These are phyloP conservation scores for Nannoperca obscura DNA, from an alignment of 2,797 vertebrate species.

Conservation along the genomic window DNA sequence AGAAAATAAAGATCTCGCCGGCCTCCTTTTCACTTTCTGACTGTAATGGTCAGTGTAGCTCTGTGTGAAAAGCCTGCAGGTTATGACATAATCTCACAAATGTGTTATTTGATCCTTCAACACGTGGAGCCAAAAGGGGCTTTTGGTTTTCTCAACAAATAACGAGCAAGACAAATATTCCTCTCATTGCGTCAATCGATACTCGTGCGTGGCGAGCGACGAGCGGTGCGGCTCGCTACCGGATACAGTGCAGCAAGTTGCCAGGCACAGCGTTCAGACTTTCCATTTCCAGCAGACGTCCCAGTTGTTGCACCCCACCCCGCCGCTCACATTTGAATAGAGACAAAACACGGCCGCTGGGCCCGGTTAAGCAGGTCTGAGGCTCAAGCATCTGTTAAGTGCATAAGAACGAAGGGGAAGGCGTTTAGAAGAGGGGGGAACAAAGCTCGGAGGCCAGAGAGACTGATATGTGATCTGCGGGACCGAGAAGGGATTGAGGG, in stretches of 20 bases:
- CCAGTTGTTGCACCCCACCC: constrained; percentile 41
- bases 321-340: constrained; percentile 42
- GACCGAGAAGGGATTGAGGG: constrained; percentile 57
- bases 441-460: constrained; percentile 71
- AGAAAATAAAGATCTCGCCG: not conserved
- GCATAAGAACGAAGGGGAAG: constrained; percentile 65
- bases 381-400: constrained; percentile 80
- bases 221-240: constrained; percentile 10
- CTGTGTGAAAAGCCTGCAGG: constrained; percentile 7
- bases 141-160: constrained; percentile 29
- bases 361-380: constrained; percentile 69
- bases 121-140: not conserved
- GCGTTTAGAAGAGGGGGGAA: constrained; percentile 51
- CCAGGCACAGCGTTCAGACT: constrained; percentile 55
- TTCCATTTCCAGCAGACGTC: constrained; percentile 47
- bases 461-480: constrained; percentile 75
- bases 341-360: constrained; percentile 66
- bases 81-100: constrained; percentile 22
- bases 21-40: not conserved
- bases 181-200: constrained; percentile 10
- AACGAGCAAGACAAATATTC: not conserved
- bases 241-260: constrained; percentile 20
- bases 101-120: constrained; percentile 5
- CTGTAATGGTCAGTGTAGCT: not conserved
- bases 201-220: not conserved